Percentiles rank a stretch among this genome's conserved stretches.
Conservation (phyloP, 2,113 vertebrate species). For the Pipra filicauda region DNA sequence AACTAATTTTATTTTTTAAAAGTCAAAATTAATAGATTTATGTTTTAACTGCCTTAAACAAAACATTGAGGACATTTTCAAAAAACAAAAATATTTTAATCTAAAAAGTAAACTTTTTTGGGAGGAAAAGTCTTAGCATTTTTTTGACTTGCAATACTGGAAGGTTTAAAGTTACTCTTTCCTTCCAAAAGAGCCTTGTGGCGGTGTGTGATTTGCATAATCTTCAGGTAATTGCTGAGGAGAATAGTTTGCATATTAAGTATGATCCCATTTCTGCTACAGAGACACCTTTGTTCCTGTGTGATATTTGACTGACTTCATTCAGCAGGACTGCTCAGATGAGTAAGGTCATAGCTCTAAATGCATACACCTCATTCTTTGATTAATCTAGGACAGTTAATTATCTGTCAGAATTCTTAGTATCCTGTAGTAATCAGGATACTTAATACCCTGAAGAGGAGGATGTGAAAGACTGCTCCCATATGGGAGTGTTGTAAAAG, state of each 20-base stretch:
- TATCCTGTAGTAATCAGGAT: neutral
- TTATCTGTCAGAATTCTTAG: slow-evolving; percentile 27
- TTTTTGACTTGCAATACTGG: neutral
- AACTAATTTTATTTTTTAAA: neutral
- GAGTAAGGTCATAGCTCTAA: slow-evolving; percentile 19
- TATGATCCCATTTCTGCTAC: slow-evolving; percentile 12
- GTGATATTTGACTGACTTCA: slow-evolving; percentile 16
- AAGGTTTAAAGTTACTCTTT: neutral
- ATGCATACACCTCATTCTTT: slow-evolving; percentile 8
- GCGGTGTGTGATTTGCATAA: neutral
- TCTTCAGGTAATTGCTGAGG: neutral
- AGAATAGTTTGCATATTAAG: slow-evolving; percentile 15
- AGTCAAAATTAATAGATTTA: neutral
- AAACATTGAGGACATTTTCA: neutral
- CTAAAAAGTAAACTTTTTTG: neutral
- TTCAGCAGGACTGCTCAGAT: neutral
- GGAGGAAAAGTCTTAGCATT: neutral
- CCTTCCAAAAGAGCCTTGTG: neutral
- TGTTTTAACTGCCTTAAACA: neutral
- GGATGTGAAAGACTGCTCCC: neutral
- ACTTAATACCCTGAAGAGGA: neutral
- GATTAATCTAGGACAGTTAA: slow-evolving; percentile 49
- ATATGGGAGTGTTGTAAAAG: neutral
- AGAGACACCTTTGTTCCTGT: slow-evolving; percentile 10
- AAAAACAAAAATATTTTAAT: neutral